Evolutionary conservation across 2,888 invertebrate genomes (phyloP), one percentile per base, ranked within the genome.

Genomic region (Mamestra brassicae): DNA sequence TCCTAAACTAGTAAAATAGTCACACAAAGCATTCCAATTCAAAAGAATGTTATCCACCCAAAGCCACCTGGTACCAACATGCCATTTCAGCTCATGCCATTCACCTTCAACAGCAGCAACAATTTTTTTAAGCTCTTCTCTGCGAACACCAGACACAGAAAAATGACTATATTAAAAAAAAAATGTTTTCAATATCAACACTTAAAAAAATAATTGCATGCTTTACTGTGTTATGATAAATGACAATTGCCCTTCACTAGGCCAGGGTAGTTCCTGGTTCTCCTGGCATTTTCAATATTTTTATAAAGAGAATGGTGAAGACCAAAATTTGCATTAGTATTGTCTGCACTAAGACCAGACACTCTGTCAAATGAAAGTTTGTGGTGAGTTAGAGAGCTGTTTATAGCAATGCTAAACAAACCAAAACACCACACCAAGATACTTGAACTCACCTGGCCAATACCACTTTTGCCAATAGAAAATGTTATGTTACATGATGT

Each of bases 41-140:
- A 45, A 45, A 45, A 45, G 45, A 45, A 45, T 45, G 45, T 45
- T 45, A 45, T 45, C 10, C 45, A 45, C 45, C 8, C 45, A 45
- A 10, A 10, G 45, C 45, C 45, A 45, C 45, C 45, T 45, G 45
- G 47, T 47, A 47, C 47, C 47, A 47, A 47, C 50, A 54, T 54
- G 54, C 13, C 5, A n/a, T 54, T 54, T 54, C 54, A 54, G 54
- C n/a, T 54, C n/a, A 54, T 54, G 54, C 54, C n/a, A 54, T 54
- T 54, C 54, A 54, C 54, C n/a, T 54, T n/a, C 54, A 54, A 54
- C n/a, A 54, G 54, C 54, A 54, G 54, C 54, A n/a, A 54, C 54
- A 55, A 10, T 11, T n/a, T n/a, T n/a, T 54, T 54, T 52, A 52
- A 54, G 54, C n/a, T 54, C n/a, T n/a, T 54, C 54, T 54, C 54